Percentiles rank a stretch among this genome's conserved stretches.
Conservation (phyloP, 92 coral and sea anemone species). For the Metridium senile region DNA sequence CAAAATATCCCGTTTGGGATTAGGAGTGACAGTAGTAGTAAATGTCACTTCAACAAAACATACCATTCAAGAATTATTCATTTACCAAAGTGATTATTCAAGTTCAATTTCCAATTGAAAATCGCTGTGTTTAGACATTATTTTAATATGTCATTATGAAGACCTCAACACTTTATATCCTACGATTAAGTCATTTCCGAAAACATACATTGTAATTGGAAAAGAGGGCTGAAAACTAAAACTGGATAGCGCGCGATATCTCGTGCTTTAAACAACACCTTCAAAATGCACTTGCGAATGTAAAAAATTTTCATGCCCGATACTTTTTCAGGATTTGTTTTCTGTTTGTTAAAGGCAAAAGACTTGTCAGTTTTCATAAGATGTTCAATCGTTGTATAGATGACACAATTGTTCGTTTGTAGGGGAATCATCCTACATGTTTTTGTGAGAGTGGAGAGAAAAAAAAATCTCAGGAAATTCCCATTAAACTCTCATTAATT, state of each 20-base stretch:
- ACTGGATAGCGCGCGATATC: background rate
- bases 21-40: slow-evolving; percentile 37
- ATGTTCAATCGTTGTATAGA: background rate
- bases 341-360: background rate
- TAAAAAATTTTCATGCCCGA: background rate
- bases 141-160: slow-evolving; percentile 35
- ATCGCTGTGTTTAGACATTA: slow-evolving; percentile 16
- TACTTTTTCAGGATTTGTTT: background rate
- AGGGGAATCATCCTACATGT: background rate
- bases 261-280: background rate
- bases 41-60: slow-evolving; percentile 40
- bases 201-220: slow-evolving; percentile 18
- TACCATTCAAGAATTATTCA: slow-evolving; percentile 18
- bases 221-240: background rate
- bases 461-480: background rate
- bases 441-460: background rate
- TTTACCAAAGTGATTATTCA: slow-evolving; percentile 28
- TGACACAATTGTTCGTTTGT: slow-evolving; percentile 4
- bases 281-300: background rate
- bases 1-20: slow-evolving; percentile 56
- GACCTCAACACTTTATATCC: slow-evolving; percentile 33
- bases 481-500: background rate
- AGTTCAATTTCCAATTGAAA: slow-evolving; percentile 27
- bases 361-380: slow-evolving; percentile 6
- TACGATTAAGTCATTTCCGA: slow-evolving; percentile 41